Conservation (phyloP, 30 jellyfish, hydroid and myxozoan genomes). For the Aurelia aurita region DNA sequence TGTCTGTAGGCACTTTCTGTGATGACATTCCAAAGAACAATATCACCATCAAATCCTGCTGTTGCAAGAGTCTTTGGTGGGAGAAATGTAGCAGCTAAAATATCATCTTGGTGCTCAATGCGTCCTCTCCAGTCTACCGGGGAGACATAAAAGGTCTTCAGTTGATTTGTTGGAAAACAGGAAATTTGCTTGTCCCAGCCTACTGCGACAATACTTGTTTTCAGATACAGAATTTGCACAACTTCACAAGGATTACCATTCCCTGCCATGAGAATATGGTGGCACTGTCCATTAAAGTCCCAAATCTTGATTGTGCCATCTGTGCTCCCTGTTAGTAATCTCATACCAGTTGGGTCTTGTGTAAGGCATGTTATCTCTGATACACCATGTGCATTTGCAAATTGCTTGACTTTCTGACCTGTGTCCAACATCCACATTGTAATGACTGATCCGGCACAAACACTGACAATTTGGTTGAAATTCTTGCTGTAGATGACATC, state of each 20-base stretch:
- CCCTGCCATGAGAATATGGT: conserved; percentile 81
- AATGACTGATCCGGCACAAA: conserved; percentile 85
- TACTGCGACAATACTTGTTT: conserved; percentile 70
- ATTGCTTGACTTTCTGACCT: conserved; percentile 96
- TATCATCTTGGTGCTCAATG: conserved; percentile 91
- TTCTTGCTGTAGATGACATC: conserved; percentile 75
- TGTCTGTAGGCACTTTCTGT: conserved; percentile 81
- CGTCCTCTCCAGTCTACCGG: conserved; percentile 91
- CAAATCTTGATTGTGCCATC: conserved; percentile 94
- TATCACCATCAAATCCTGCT: conserved; percentile 92
- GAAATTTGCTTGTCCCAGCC: conserved; percentile 87
- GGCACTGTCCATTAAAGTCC: conserved; percentile 95
- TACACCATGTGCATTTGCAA: conserved; percentile 94
- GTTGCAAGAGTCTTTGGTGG: conserved; percentile 89
- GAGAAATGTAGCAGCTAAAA: conserved; percentile 68
- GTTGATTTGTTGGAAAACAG: conserved; percentile 65
- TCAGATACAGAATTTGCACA: conserved; percentile 69
- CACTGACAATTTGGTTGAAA: conserved; percentile 85
- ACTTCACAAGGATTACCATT: conserved; percentile 93
- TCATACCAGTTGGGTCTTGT: conserved; percentile 75
- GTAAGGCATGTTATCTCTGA: conserved; percentile 89
- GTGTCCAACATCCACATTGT: conserved; percentile 93
- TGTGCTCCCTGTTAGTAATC: conserved; percentile 89
- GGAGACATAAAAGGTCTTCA: conserved; percentile 65
- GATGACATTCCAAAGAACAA: conserved; percentile 85